Conservation (phyloP, 2,888 invertebrate species). For the Geotrupes spiniger region DNA sequence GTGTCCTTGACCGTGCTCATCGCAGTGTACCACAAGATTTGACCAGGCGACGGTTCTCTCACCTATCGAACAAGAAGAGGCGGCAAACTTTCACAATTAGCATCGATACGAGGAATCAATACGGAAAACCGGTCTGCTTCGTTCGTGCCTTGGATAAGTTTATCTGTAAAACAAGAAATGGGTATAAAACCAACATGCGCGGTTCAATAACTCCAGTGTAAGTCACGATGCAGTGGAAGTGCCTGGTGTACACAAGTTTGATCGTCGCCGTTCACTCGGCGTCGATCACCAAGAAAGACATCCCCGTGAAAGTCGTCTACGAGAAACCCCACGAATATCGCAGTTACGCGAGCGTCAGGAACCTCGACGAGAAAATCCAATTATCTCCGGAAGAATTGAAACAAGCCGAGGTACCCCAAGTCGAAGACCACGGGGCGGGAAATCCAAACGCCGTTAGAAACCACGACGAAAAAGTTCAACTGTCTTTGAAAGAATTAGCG, state of each 20-base stretch:
- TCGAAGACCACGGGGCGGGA: constrained; percentile 13
- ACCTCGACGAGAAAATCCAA: constrained; percentile 36
- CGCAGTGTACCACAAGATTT: neutral
- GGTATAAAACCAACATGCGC: constrained; percentile 45
- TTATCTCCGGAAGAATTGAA: constrained; percentile 31
- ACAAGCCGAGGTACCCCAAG: constrained; percentile 15
- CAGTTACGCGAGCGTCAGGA: constrained; percentile 24
- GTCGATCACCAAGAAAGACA: constrained; percentile 24
- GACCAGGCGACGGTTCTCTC: neutral
- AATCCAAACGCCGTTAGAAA: constrained; percentile 26
- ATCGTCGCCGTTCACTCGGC: constrained; percentile 32
- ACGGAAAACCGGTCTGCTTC: constrained; percentile 20
- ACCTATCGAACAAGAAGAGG: constrained; percentile 2
- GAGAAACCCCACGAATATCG: constrained; percentile 10
- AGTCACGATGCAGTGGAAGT: constrained; percentile 38
- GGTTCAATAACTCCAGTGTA: constrained; percentile 47
- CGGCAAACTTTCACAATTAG: constrained; percentile 7
- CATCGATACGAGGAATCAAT: constrained; percentile 10
- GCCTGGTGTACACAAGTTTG: constrained; percentile 33
- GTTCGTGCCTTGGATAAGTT: constrained; percentile 21
- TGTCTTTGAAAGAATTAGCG: constrained; percentile 28
- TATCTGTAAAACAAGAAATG: constrained; percentile 34
- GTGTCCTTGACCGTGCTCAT: constrained; percentile 17
- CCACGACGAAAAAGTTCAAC: constrained; percentile 38
- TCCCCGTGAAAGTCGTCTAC: constrained; percentile 27